Conservation (phyloP, 2,888 invertebrate genomes). For the Trichogramma dendrolimi region DNA sequence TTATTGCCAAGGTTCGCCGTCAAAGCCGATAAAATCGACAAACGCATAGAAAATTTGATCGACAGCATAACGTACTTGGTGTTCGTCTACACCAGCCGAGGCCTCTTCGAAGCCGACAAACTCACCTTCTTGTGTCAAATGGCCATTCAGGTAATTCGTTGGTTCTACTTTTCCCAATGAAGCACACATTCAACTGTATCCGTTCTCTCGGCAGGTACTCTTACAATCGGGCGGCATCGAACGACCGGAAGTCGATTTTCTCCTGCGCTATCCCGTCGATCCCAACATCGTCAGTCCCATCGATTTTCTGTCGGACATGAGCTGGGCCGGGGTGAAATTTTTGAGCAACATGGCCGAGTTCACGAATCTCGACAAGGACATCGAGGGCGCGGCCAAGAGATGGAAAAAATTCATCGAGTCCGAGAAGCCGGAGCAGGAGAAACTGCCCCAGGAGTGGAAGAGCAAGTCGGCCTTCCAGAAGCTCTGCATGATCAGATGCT, state of each 20-base stretch:
- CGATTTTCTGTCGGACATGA: constrained; percentile 73
- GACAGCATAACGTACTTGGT: constrained; percentile 85
- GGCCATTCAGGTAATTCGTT: constrained; percentile 65
- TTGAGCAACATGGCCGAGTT: constrained; percentile 75
- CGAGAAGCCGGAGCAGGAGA: constrained; percentile 89
- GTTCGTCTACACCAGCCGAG: constrained; percentile 83
- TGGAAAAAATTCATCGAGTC: constrained; percentile 92
- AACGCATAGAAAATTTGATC: constrained; percentile 71
- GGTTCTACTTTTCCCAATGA: background rate
- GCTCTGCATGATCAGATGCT: constrained; percentile 86
- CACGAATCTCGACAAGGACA: constrained; percentile 81
- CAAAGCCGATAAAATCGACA: constrained; percentile 65
- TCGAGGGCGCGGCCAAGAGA: constrained; percentile 84
- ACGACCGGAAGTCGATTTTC: constrained; percentile 75
- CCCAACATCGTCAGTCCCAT: constrained; percentile 73
- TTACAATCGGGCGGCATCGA: constrained; percentile 66
- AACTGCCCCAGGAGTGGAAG: constrained; percentile 95
- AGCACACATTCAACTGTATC: background rate
- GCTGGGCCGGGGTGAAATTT: constrained; percentile 80
- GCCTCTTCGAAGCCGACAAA: constrained; percentile 88
- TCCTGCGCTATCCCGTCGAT: constrained; percentile 77
- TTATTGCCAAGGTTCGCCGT: constrained; percentile 55
- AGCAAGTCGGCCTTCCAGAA: constrained; percentile 79
- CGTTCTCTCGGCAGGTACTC: constrained; percentile 55
- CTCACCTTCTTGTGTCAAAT: constrained; percentile 85